phyloP scores from a whole-genome alignment of 2,888 invertebrate genomes.

The Tiliacea citrago region DNA sequence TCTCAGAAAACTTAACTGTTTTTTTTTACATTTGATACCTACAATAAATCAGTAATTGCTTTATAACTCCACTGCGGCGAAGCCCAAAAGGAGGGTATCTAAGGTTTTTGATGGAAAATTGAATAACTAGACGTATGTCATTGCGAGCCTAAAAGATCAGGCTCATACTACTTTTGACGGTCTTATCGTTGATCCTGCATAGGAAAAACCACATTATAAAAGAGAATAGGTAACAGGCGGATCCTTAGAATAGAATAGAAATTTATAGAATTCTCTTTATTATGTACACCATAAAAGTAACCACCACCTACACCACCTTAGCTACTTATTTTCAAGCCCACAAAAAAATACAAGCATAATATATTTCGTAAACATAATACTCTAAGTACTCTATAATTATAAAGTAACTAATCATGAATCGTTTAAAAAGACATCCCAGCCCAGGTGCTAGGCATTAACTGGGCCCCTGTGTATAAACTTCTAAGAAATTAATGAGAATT shows the following conservation, averaged over 20 bases:
- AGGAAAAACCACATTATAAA: background rate
- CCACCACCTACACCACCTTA: too few relatives aligned
- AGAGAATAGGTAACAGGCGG: conserved; percentile 1
- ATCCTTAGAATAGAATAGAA: too few relatives aligned
- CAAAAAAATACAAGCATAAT: background rate
- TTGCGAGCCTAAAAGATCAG: background rate
- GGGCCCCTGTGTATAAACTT: conserved; percentile 55
- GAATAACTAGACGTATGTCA: background rate
- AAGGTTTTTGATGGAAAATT: background rate
- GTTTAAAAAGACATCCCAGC: conserved; percentile 46
- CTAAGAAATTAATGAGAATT: conserved; percentile 65
- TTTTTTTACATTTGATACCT: too few relatives aligned
- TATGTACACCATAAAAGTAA: too few relatives aligned
- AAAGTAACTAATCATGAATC: conserved; percentile 40
- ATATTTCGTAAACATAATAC: background rate
- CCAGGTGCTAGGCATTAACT: conserved; percentile 47
- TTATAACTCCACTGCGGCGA: background rate
- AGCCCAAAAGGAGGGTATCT: background rate
- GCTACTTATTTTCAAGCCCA: background rate
- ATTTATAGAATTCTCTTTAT: too few relatives aligned
- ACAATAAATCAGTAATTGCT: too few relatives aligned
- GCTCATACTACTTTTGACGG: background rate
- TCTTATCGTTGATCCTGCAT: too few relatives aligned
- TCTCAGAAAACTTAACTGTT: background rate
- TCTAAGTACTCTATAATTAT: conserved; percentile 7